Base-by-base conservation (phyloP, 2,797 vertebrate species). In the Epinephelus awoara region DNA sequence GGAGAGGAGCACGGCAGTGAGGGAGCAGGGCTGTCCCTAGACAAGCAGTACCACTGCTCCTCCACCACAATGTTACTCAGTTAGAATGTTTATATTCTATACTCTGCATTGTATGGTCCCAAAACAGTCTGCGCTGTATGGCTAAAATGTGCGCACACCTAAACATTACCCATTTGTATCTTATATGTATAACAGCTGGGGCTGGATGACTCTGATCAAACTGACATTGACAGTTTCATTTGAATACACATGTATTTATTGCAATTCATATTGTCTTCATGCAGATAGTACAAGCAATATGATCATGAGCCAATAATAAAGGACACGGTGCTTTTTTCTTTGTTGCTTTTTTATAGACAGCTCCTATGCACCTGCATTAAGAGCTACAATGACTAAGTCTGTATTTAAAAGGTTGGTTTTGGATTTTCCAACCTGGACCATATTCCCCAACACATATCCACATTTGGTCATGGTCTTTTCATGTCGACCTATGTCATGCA, bases 1-100 rank as follows among this genome's bases (percentile, higher is more conserved):
- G 15, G 18, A 78, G 65, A 72, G 21, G 18, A 50, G 27, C 34
- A 55, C 19, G 38, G 50, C 34, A 51, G n/a, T 81, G 34, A 23
- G 14, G 18, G 55, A 51, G 38, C 50, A 34, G 29, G 34, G 1
- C 46, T 0, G 9, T 4, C n/a, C 13, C 5, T n/a, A 11, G 46
- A 58, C 18, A 52, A 13, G 52, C 62, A 47, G 42, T 25, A 57
- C 57, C 44, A 64, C 21, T 11, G 11, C 14, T 29, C 18, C 38
- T 14, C 23, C 44, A 70, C 6, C 14, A 57, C 63, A 8, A 6
- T 15, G 46, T 17, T 15, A 50, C 15, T 42, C 23, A 67, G 1
- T 27, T 17, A 2, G 3, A 27, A 23, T 38, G 14, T 13, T 18
- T 57, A 23, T 51, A 21, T 52, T 21, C 19, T 25, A 40, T 18